Evolutionary conservation across 2,797 vertebrate genomes (phyloP), one percentile per base, ranked within the genome.

Genomic region (Sitta carolinensis): DNA sequence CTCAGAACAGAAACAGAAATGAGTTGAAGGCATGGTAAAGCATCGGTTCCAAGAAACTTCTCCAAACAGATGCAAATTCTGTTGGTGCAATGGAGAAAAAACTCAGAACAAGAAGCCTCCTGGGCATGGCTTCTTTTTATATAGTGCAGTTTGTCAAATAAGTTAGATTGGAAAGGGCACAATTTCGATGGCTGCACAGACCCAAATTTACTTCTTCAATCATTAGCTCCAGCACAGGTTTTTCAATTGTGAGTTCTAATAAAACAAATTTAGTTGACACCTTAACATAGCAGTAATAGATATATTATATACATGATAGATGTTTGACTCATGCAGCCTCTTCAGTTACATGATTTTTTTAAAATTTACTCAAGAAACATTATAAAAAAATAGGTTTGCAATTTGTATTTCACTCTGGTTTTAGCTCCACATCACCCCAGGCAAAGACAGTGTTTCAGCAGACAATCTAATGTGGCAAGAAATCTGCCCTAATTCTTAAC

Each of bases 331-430:
- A 87, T 68, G 82, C 93, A 91, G 90, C 77, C 93, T 88, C 66
- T 57, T 62, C 77, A 87, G 75, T 95, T 90, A 90, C 29, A 79
- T 80, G 76, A 84, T 54, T 48, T 38, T 38, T 62, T 42, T 30
- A 0, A 7, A 14, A 94, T 91, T 95, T 95, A 87, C 74, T 94
- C 85, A 84, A 94, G 87, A 96, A 94, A 95, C 43, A 36, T 93
- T 88, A 96, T 96, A 97, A 95, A 97, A 96, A 96, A 96, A 97
- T 89, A 97, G 86, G 89, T 87, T 92, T 93, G 69, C 62, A 59
- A 82, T 92, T 87, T 96, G 68, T 94, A 87, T 95, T 92, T 96
- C 70, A 81, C 90, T 94, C 62, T 61, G 74, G 73, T 64, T 34
- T 87, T 69, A 81, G 88, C 68, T 88, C 43, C 10, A n/a, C 52